A percentile compares a stretch with the other conserved stretches of the same genome.
These are phyloP conservation scores for Drosophila eugracilis DNA, from an alignment of 1,140 invertebrate species.

Conservation along the genomic window DNA sequence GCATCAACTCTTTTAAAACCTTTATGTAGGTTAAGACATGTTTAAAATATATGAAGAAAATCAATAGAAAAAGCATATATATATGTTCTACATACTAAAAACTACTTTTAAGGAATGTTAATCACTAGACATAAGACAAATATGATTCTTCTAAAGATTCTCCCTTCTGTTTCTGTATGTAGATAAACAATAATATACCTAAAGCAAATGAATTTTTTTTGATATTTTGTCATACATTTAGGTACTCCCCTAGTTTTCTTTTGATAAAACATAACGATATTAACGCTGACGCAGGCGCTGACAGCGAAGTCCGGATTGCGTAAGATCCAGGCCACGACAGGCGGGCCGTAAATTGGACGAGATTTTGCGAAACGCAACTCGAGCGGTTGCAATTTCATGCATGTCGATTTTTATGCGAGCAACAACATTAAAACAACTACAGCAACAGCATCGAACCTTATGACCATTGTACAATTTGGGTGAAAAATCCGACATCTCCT, in stretches of 20 bases:
- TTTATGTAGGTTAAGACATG: no score
- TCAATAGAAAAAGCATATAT: no score
- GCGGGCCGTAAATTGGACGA: slow-evolving; percentile 66
- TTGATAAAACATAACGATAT: slow-evolving; percentile 73
- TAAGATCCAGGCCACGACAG: slow-evolving; percentile 58
- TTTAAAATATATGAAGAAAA: no score
- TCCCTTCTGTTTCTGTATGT: no score
- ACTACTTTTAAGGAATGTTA: no score
- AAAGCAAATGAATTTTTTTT: background rate
- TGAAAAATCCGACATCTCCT: slow-evolving; percentile 19
- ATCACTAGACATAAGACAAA: no score
- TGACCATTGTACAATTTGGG: slow-evolving; percentile 42
- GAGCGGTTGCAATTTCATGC: slow-evolving; percentile 79
- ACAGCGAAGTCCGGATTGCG: slow-evolving; percentile 55
- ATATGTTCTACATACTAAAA: no score
- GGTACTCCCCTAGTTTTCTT: slow-evolving; percentile 32
- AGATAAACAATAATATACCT: background rate
- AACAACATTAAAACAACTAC: slow-evolving; percentile 34
- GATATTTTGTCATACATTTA: no score
- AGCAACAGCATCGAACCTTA: slow-evolving; percentile 35
- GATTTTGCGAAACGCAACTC: slow-evolving; percentile 77
- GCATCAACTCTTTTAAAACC: no score
- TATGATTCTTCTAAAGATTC: no score
- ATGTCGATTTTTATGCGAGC: slow-evolving; percentile 60
- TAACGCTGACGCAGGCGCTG: slow-evolving; percentile 23